Evolutionary conservation across 1,140 invertebrate species (phyloP), one percentile per base, ranked within the genome.

Genomic region (Eurytemora carolleeae): DNA sequence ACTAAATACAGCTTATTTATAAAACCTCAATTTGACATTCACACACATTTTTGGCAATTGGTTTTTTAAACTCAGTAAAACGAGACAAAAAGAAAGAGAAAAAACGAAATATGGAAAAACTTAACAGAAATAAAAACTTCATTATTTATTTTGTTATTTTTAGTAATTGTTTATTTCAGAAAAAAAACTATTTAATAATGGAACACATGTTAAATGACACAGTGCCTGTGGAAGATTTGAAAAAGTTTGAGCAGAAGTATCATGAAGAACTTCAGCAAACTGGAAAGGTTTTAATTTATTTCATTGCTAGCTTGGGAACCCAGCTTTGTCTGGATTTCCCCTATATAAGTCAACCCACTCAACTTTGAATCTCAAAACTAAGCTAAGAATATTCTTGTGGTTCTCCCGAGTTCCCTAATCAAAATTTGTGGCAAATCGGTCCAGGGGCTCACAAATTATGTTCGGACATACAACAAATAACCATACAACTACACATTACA

Each of bases 211-310:
- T 62, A 21, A 54, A 62, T 20, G 60, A 62, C 12, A 55, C 53
- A 15, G 60, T 62, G 17, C 16, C 60, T n/a, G 24, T 25, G 16
- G 60, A 55, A 16, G 60, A 62, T 57, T 31, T 62, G n/a, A 62
- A 62, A 54, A 62, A 57, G 24, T 62, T 62, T 21, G 60, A 62
- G 19, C 21, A 2, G 19, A 57, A 25, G 20, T 62, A 62, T 25
- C 53, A 62, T 18, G 60, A 55, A 3, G 60, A 62, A 26, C n/a
- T 54, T 3, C 18, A 24, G 16, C 2, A 23, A 3, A n/a, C 18
- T 3, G 59, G 59, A 56, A 1, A n/a, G 20, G 22, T n/a, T n/a
- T n/a, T n/a, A n/a, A n/a, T n/a, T n/a, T n/a, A n/a, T n/a, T n/a
- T n/a, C n/a, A n/a, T n/a, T n/a, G n/a, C n/a, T n/a, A 44, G n/a